These are phyloP conservation scores for Tamandua tetradactyla DNA, from an alignment of 2,797 vertebrate genomes.

Conservation along the genomic window DNA sequence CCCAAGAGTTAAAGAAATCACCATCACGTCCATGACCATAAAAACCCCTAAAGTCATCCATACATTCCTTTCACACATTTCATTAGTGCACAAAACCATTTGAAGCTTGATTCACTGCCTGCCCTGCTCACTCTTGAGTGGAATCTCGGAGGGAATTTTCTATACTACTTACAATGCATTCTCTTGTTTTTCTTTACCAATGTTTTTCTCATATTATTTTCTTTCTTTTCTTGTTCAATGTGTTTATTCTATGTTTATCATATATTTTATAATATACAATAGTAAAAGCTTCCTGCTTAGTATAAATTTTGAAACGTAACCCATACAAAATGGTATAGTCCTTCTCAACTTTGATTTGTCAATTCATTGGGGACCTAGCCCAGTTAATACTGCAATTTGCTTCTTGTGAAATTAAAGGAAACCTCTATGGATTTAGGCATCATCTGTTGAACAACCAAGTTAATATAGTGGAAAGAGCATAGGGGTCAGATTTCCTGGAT, in stretches of 20 bases:
- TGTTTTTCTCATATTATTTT: not conserved
- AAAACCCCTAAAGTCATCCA: constrained; percentile 15
- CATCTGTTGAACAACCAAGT: not conserved
- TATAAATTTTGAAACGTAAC: constrained; percentile 47
- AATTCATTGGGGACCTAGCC: not conserved
- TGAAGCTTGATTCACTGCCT: not conserved
- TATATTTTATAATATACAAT: not conserved
- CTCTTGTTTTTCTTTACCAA: not conserved
- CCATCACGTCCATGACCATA: not conserved
- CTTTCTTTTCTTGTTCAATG: not conserved
- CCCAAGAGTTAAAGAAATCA: not conserved
- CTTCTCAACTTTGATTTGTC: constrained; percentile 13
- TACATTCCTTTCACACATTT: not conserved
- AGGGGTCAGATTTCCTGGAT: constrained; percentile 11
- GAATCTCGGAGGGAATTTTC: constrained; percentile 1
- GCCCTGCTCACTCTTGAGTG: not conserved
- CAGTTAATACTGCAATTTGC: constrained; percentile 5
- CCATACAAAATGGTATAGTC: not conserved
- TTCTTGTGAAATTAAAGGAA: constrained; percentile 45
- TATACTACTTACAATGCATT: not conserved
- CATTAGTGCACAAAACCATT: not conserved
- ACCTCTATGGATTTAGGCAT: not conserved
- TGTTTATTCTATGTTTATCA: not conserved
- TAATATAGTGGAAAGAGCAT: constrained; percentile 2
- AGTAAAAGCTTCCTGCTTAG: not conserved